Percentiles rank a stretch among this genome's conserved stretches.
phyloP scores from a whole-genome alignment of 1,140 invertebrate genomes.

The Anastrepha obliqua region DNA sequence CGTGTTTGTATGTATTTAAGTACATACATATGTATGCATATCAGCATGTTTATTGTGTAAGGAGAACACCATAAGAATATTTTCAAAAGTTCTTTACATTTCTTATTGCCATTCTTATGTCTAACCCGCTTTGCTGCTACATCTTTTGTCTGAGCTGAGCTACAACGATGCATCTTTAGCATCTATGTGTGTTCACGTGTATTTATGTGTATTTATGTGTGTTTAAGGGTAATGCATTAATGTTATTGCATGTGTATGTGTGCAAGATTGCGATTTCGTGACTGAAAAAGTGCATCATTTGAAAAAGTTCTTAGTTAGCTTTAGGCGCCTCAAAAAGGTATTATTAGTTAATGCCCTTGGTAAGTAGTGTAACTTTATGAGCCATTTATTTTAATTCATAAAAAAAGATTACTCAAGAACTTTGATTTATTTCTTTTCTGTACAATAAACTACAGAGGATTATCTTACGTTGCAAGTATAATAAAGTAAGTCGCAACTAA shows the following conservation, averaged over 20 bases:
- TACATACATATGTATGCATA: neutral
- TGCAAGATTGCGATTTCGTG: neutral
- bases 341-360: neutral
- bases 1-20: no score
- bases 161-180: neutral
- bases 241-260: neutral
- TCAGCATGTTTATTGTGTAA: neutral
- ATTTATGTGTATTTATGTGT: neutral
- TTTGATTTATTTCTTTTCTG: no score
- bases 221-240: neutral
- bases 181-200: neutral
- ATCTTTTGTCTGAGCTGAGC: slow-evolving; percentile 2
- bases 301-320: neutral
- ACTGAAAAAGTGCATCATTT: slow-evolving; percentile 9
- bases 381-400: neutral
- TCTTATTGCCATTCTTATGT: neutral
- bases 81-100: slow-evolving; percentile 13
- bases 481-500: no score
- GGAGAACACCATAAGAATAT: neutral
- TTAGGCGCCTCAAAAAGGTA: neutral
- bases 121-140: neutral
- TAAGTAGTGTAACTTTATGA: neutral
- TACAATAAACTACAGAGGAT: no score
- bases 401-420: neutral
- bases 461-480: no score